These are phyloP conservation scores for Aphis gossypii DNA, from an alignment of 1,140 invertebrate genomes.

Conservation along the genomic window DNA sequence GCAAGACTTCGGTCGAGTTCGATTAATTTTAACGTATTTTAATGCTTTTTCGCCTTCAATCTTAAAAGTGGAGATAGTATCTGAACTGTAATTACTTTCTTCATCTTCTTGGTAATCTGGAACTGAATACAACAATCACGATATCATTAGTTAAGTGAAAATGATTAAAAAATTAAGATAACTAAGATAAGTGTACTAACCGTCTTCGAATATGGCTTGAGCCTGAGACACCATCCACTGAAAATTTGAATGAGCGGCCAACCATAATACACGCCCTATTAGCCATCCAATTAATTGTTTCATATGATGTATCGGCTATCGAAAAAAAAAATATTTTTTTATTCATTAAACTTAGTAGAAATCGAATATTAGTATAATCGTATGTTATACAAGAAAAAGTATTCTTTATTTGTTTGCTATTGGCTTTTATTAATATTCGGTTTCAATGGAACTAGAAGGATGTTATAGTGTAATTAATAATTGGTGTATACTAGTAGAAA, in stretches of 20 bases:
- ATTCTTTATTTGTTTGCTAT: background rate
- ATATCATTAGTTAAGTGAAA: background rate
- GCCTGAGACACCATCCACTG: slow-evolving; percentile 50
- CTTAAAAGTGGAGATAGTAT: slow-evolving; percentile 14
- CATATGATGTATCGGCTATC: slow-evolving; percentile 44
- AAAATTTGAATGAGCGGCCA: slow-evolving; percentile 35
- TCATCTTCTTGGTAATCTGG: slow-evolving; percentile 59
- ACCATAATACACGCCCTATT: slow-evolving; percentile 24
- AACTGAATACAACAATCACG: background rate
- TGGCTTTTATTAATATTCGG: background rate
- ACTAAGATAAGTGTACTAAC: slow-evolving; percentile 15
- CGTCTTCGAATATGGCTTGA: slow-evolving; percentile 47
- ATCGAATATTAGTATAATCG: background rate
- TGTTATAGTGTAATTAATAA: background rate
- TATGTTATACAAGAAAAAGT: background rate
- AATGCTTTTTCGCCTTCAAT: slow-evolving; percentile 49
- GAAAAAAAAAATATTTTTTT: background rate
- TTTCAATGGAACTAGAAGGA: background rate
- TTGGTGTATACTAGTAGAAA: background rate
- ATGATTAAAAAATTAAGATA: background rate
- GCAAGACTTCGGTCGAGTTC: slow-evolving; percentile 80
- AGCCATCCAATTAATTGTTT: slow-evolving; percentile 35
- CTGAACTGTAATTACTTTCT: slow-evolving; percentile 3
- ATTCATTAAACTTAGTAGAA: background rate
- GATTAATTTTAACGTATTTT: slow-evolving; percentile 69